Percentiles rank a stretch among this genome's conserved stretches.
Conservation (phyloP, 2,888 invertebrate species). For the Flexamia atlantica region DNA sequence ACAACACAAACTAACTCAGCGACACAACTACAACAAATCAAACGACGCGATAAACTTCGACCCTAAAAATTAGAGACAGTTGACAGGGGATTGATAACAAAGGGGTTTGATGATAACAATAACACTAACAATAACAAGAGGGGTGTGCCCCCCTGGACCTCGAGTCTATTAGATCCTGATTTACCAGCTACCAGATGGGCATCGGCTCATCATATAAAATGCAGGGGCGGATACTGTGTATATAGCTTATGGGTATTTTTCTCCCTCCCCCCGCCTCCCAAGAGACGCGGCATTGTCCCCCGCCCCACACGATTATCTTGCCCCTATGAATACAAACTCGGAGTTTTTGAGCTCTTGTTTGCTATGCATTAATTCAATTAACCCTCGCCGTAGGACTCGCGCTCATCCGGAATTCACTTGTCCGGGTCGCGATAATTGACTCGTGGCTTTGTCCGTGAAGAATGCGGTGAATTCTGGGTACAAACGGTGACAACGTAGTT, state of each 20-base stretch:
- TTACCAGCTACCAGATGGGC: slow-evolving; percentile 61
- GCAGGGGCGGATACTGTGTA: slow-evolving; percentile 53
- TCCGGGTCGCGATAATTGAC: slow-evolving; percentile 33
- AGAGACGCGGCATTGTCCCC: slow-evolving; percentile 23
- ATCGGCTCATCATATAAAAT: slow-evolving; percentile 56
- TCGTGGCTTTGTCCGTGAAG: slow-evolving; percentile 5
- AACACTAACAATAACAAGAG: slow-evolving; percentile 46
- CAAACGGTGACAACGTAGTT: no score
- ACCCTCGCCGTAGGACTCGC: not conserved
- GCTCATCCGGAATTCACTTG: slow-evolving; percentile 44
- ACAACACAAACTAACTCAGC: no score
- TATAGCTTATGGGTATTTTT: slow-evolving; percentile 63
- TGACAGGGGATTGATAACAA: slow-evolving; percentile 8
- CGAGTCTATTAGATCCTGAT: slow-evolving; percentile 63
- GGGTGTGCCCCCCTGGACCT: not conserved
- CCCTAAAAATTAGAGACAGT: slow-evolving; percentile 45
- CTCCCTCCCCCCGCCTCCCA: slow-evolving; percentile 33
- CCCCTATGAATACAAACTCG: slow-evolving; percentile 46
- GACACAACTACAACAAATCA: not conserved
- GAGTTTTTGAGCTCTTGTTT: slow-evolving; percentile 32
- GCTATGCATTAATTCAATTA: slow-evolving; percentile 46
- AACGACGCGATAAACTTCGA: not conserved
- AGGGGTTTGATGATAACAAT: slow-evolving; percentile 33
- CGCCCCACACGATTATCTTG: slow-evolving; percentile 33
- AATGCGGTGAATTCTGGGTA: slow-evolving; percentile 26